phyloP scores from a whole-genome alignment of 2,113 vertebrate species.

The Numida meleagris region DNA sequence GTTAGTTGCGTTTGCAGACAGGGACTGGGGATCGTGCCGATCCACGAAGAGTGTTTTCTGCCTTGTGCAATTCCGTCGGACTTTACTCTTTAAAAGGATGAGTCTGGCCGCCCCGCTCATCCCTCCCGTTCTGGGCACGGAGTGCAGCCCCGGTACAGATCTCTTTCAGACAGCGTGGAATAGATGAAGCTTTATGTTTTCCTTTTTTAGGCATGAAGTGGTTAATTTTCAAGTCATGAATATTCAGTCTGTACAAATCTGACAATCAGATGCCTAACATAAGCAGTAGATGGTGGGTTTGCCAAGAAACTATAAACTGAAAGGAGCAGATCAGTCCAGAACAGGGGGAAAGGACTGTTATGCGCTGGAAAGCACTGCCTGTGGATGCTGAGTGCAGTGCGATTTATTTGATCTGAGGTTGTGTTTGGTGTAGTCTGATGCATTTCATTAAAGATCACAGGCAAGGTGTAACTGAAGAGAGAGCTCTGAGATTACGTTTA shows the following conservation, averaged over 20 bases:
- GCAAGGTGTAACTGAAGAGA: constrained; percentile 19
- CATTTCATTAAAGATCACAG: constrained; percentile 55
- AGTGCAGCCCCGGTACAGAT: background rate
- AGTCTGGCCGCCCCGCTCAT: background rate
- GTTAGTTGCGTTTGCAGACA: constrained; percentile 72
- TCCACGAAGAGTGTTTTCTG: background rate
- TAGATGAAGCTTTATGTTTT: background rate
- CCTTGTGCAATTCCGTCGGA: constrained; percentile 46
- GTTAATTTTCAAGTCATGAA: constrained; percentile 81
- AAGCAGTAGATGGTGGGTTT: constrained; percentile 77
- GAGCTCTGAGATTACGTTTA: constrained; percentile 57
- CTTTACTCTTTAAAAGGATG: constrained; percentile 28
- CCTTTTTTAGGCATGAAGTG: constrained; percentile 69
- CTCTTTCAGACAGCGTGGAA: background rate
- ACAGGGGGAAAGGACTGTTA: constrained; percentile 67
- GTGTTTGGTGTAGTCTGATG: constrained; percentile 37
- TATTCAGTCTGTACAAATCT: constrained; percentile 80
- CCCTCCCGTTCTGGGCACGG: background rate
- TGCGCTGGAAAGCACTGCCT: constrained; percentile 39
- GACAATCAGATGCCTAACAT: constrained; percentile 83
- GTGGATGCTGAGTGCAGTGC: constrained; percentile 58
- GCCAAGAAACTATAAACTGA: constrained; percentile 81
- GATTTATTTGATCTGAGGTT: constrained; percentile 45
- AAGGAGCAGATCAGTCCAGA: constrained; percentile 77
- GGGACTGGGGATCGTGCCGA: constrained; percentile 47